Percentiles rank a stretch among this genome's conserved stretches.
phyloP scores from a whole-genome alignment of 2,888 invertebrate species.

The Trilocha varians region DNA sequence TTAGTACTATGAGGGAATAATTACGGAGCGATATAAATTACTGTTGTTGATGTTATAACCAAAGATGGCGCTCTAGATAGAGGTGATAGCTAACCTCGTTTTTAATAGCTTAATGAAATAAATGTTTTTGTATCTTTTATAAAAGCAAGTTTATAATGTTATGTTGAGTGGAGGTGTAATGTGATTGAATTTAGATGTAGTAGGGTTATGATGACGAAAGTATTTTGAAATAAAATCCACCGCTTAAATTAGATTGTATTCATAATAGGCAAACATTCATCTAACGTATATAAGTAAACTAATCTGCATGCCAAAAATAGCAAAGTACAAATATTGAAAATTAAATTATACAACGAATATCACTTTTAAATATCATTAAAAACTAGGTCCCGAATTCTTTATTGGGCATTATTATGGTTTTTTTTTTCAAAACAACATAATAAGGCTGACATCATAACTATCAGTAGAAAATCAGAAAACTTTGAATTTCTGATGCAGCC shows the following conservation, averaged over 20 bases:
- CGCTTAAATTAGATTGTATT: not conserved
- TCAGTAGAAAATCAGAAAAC: too few relatives aligned
- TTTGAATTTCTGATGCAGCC: too few relatives aligned
- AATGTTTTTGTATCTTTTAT: conserved; percentile 67
- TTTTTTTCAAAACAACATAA: too few relatives aligned
- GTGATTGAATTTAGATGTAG: conserved; percentile 55
- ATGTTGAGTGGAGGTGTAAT: conserved; percentile 57
- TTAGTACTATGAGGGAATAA: conserved; percentile 21
- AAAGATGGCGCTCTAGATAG: conserved; percentile 61
- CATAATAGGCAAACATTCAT: not conserved
- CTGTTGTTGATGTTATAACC: conserved; percentile 66
- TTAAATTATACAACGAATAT: not conserved
- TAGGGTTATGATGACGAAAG: conserved; percentile 1
- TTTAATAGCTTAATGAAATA: conserved; percentile 59
- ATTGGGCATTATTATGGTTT: too few relatives aligned
- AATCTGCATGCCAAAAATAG: not conserved
- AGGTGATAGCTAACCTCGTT: conserved; percentile 42
- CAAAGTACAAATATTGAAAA: not conserved
- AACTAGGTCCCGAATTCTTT: too few relatives aligned
- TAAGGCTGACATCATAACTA: too few relatives aligned
- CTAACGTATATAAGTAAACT: not conserved
- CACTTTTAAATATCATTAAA: not conserved
- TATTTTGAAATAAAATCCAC: conserved; percentile 3
- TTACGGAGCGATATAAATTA: conserved; percentile 46
- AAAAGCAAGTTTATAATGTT: conserved; percentile 54